Base-by-base conservation (phyloP, 2,888 invertebrate species). In the Thecophora atra region DNA sequence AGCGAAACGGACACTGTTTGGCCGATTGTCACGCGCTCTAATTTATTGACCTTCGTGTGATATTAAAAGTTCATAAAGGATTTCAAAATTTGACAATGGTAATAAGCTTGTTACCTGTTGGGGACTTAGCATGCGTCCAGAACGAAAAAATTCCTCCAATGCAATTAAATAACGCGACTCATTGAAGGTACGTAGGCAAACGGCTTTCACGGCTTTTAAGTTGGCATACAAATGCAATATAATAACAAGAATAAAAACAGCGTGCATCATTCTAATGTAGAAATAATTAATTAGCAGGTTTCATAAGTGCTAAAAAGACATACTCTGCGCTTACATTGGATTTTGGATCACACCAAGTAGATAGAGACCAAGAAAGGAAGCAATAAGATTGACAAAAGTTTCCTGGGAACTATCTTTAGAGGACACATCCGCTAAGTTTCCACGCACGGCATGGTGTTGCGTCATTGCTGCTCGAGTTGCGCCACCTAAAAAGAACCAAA, bases 331-430 rank as follows among this genome's bases (percentile, higher is more conserved):
- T 87, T 85, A 88, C 88, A 82, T 86, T 81, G 80, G 87, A 83
- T 80, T 89, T 88, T 86, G 90, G 77, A 92, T 90, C 76, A 88
- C 77, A 8, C 92, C 92, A 56, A 98, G 88, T 69, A 98, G 86
- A 54, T 92, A 86, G 64, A 98, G 89, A 70, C 95, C 96, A 70
- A 91, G 85, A 65, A 97, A 83, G 13, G 97, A 93, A 13, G 95
- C 97, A 52, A 94, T 85, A 60, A 98, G 88, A 88, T 98, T 98
- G 17, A 99, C 97, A 76, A 96, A 91, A 0, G 98, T 98, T 86
- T 99, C 99, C 88, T 99, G 99, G 74, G 97, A 97, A 7, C 96
- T 94, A 84, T 99, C 98, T 87, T 98, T 98, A 0, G 97, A 96
- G 0, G 94, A 90, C 15, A 87, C 96, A 87, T 99, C 99, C 0